A percentile compares a stretch with the other conserved stretches of the same genome.
These are phyloP conservation scores for Nemapogon koenigi DNA, from an alignment of 2,888 invertebrate genomes.

Conservation along the genomic window DNA sequence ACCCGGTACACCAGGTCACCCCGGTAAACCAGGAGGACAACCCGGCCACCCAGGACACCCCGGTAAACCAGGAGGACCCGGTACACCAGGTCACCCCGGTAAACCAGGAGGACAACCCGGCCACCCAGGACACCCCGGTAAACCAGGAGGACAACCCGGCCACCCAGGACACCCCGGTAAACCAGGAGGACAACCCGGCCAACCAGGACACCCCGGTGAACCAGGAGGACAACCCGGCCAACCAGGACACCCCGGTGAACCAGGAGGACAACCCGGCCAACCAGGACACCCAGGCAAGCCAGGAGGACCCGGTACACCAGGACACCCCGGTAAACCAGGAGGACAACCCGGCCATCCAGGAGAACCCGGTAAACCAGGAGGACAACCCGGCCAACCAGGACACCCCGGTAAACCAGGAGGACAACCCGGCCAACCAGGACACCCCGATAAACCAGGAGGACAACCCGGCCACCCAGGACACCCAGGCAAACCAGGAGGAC, in stretches of 20 bases:
- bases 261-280: conserved; percentile 15
- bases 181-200: conserved; percentile 8
- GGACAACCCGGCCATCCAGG: conserved; percentile 4
- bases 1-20: conserved; percentile 3
- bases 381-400: conserved; percentile 2
- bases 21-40: conserved; percentile 18
- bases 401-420: conserved; percentile 1
- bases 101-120: no score
- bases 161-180: conserved; percentile 14
- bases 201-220: conserved; percentile 16
- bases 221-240: conserved; percentile 20
- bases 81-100: conserved; percentile 6
- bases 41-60: conserved; percentile 24
- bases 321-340: conserved; percentile 3
- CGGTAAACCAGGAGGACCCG: conserved; percentile 18
- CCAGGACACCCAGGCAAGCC: conserved; percentile 22
- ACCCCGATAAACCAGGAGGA: conserved; percentile 1
- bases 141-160: conserved; percentile 14
- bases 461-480: neutral
- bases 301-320: conserved; percentile 6
- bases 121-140: conserved; percentile 14
- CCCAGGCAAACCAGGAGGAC: neutral
- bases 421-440: conserved; percentile 7
- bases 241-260: conserved; percentile 26
- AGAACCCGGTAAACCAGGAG: conserved; percentile 1